phyloP scores from a whole-genome alignment of 2,888 invertebrate genomes.

The Drosophila borealis region DNA sequence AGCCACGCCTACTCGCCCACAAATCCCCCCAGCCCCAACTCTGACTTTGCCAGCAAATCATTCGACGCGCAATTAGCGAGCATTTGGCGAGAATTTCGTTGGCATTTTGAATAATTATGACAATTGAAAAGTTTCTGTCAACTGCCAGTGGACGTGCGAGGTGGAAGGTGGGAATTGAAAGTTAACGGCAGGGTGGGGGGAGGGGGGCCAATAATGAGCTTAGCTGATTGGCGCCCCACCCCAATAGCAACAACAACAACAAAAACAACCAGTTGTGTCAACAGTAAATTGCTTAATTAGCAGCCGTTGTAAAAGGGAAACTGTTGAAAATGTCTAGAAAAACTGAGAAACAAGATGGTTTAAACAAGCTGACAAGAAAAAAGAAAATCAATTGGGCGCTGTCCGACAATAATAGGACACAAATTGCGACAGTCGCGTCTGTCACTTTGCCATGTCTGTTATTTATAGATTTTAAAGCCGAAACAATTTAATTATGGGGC shows the following conservation, averaged over 20 bases:
- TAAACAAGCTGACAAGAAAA: slow-evolving; percentile 2
- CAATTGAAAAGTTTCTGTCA: slow-evolving; percentile 72
- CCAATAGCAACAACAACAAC: slow-evolving; percentile 15
- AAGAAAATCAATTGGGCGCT: slow-evolving; percentile 5
- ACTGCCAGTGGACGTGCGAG: slow-evolving; percentile 21
- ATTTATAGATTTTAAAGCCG: not conserved
- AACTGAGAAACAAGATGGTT: slow-evolving; percentile 17
- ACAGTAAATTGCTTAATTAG: slow-evolving; percentile 72
- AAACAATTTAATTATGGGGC: no score
- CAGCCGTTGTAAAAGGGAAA: slow-evolving; percentile 25
- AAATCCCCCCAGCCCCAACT: not conserved
- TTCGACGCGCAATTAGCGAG: slow-evolving; percentile 53
- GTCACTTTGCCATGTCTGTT: not conserved
- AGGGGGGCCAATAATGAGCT: slow-evolving; percentile 51
- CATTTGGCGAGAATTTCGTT: slow-evolving; percentile 48
- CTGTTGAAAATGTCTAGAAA: slow-evolving; percentile 44
- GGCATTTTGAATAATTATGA: slow-evolving; percentile 78
- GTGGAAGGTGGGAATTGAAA: no score
- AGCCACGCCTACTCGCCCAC: slow-evolving; percentile 22
- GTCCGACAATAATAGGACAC: not conserved
- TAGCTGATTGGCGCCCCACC: slow-evolving; percentile 49
- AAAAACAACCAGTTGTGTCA: slow-evolving; percentile 30
- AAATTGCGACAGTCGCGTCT: slow-evolving; percentile 7
- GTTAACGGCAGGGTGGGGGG: not conserved
- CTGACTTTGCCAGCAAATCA: not conserved